Conservation (phyloP, 2,797 vertebrate species). For the Anisognathus igniventris region DNA sequence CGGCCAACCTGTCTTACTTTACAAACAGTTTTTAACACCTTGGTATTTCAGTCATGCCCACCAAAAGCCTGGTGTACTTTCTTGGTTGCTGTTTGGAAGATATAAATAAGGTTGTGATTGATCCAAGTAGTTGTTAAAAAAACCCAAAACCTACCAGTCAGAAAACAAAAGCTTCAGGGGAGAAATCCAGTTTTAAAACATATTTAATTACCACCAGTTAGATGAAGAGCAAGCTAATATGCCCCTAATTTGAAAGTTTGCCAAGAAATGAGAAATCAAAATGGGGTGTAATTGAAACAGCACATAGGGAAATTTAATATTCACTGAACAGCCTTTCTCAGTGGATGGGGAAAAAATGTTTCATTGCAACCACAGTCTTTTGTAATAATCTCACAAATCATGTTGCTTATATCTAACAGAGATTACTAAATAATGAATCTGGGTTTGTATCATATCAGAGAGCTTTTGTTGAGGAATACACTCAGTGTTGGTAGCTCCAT, state of each 20-base stretch:
- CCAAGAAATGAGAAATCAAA: background rate
- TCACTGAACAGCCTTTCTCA: accelerated
- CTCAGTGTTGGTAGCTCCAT: accelerated
- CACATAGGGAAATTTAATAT: background rate
- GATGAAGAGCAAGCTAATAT: background rate
- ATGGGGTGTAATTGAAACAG: background rate
- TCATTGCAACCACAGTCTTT: background rate
- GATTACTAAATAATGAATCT: background rate
- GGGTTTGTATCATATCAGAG: background rate
- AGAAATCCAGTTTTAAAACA: background rate
- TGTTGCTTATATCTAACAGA: background rate
- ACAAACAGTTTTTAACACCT: background rate
- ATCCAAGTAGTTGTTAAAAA: background rate
- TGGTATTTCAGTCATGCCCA: background rate
- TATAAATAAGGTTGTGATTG: background rate
- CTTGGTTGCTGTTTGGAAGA: background rate
- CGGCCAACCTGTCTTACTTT: background rate
- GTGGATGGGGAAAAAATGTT: background rate
- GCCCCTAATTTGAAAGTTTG: background rate
- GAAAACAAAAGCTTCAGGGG: background rate
- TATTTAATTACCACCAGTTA: background rate
- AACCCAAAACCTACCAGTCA: background rate
- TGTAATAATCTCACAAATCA: background rate
- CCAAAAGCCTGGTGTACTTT: background rate
- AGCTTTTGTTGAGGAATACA: background rate